These are phyloP conservation scores for Diachasma alloeum DNA, from an alignment of 1,140 invertebrate genomes.

Conservation along the genomic window DNA sequence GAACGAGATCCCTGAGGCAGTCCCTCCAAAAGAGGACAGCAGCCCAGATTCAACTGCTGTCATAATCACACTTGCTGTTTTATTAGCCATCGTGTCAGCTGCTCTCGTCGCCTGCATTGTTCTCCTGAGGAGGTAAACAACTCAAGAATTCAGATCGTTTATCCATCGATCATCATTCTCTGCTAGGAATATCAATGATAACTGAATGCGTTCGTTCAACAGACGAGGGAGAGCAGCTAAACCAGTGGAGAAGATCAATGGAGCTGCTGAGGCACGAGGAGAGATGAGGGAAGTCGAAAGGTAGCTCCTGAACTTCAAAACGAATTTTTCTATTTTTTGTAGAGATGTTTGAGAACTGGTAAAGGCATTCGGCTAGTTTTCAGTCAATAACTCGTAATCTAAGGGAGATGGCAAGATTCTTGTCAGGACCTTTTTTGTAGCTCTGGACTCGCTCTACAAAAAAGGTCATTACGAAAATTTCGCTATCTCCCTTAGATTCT, in stretches of 20 bases:
- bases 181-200: not conserved
- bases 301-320: not conserved
- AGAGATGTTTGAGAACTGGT: too few species aligned
- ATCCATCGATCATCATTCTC: not conserved
- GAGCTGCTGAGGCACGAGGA: not conserved
- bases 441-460: too few species aligned
- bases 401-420: too few species aligned
- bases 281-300: conserved; percentile 7
- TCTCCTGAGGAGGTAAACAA: conserved; percentile 5
- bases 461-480: too few species aligned
- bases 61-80: not conserved
- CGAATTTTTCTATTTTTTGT: too few species aligned
- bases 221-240: not conserved
- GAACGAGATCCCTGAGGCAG: not conserved
- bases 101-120: not conserved
- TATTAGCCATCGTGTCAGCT: not conserved
- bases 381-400: too few species aligned
- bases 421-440: too few species aligned
- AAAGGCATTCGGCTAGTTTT: too few species aligned
- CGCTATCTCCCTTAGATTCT: too few species aligned
- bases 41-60: not conserved
- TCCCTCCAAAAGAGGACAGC: not conserved
- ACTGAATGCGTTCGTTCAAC: too few species aligned
- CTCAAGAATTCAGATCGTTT: not conserved
- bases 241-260: not conserved